Evolutionary conservation across 2,113 vertebrate species (phyloP).

Genomic region (Corythaeola cristata): DNA sequence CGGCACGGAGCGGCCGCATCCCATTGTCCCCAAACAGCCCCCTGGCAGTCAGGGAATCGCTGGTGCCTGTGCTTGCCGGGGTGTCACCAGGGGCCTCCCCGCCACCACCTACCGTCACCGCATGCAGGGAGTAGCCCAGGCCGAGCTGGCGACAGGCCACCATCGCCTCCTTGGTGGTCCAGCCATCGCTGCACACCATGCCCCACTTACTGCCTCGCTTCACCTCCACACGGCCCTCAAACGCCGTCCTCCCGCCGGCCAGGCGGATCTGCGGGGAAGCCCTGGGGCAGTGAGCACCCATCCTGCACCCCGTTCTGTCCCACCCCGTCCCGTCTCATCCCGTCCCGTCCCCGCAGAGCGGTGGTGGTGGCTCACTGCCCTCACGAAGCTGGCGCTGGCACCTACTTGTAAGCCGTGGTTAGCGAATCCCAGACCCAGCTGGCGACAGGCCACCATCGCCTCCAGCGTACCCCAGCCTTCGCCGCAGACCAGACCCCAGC

Average conservation of each 20-base stretch:
- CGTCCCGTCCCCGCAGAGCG: fast-evolving
- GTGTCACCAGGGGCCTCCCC: neutral
- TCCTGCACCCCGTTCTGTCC: neutral
- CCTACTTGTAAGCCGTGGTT: constrained; percentile 93
- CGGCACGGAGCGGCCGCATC: fast-evolving
- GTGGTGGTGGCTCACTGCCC: neutral
- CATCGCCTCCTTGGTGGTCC: constrained; percentile 88
- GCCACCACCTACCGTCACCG: constrained; percentile 82
- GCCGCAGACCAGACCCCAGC: constrained; percentile 93
- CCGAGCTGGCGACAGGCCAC: constrained; percentile 88
- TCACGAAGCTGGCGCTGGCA: neutral
- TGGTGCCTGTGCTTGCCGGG: fast-evolving
- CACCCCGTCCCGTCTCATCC: no score
- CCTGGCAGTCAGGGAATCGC: fast-evolving
- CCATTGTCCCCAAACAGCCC: neutral
- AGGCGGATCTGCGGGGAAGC: constrained; percentile 82
- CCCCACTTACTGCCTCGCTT: constrained; percentile 85
- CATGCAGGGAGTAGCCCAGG: constrained; percentile 88
- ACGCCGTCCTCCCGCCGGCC: constrained; percentile 78
- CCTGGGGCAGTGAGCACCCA: constrained; percentile 74
- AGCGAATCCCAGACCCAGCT: constrained; percentile 93
- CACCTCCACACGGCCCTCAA: constrained; percentile 87
- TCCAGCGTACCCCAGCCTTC: constrained; percentile 91
- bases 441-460: constrained; percentile 91
- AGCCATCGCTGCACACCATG: constrained; percentile 85